Evolutionary conservation across 92 coral and sea anemone species (phyloP).

Genomic region (Zoanthus solanderi): DNA sequence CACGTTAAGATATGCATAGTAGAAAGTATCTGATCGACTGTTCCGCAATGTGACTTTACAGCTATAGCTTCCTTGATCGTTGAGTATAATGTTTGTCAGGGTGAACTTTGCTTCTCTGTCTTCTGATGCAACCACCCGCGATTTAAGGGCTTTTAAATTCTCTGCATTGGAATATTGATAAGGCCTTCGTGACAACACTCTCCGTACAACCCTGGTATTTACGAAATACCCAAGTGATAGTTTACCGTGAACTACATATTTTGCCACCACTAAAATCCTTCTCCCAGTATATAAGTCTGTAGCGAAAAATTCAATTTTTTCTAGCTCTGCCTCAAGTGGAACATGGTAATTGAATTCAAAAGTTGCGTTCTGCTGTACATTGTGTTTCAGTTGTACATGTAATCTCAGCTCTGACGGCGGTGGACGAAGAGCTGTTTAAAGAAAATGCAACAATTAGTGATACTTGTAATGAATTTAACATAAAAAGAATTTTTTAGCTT

Average conservation of each 20-base stretch:
- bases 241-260: not conserved
- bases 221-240: not conserved
- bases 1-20: not conserved
- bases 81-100: not conserved
- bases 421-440: not conserved
- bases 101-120: constrained; percentile 16
- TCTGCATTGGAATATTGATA: not conserved
- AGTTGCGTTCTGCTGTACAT: not conserved
- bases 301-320: not conserved
- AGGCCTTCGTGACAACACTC: not conserved
- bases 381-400: not conserved
- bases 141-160: constrained; percentile 2
- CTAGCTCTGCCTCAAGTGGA: not conserved
- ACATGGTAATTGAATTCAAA: not conserved
- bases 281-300: not conserved
- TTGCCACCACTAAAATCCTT: not conserved
- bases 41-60: not conserved
- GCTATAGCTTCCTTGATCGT: not conserved
- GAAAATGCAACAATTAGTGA: no score
- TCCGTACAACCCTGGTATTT: not conserved
- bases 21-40: not conserved
- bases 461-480: no score
- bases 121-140: not conserved
- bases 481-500: no score
- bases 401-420: not conserved